Conservation (phyloP, 2,888 invertebrate genomes). For the Urechis unicinctus region DNA sequence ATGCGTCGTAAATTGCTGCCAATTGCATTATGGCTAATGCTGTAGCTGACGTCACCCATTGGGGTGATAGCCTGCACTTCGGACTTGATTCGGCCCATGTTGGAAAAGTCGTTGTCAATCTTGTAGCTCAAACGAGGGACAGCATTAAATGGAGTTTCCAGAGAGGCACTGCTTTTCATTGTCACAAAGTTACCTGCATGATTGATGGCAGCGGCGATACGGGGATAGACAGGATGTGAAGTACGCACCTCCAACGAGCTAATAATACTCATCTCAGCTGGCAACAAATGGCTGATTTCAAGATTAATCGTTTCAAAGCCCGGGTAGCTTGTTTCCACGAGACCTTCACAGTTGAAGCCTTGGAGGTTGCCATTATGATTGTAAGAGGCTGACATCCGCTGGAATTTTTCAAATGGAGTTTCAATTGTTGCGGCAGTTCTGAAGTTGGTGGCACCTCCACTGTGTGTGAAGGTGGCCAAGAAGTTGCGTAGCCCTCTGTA, state of each 20-base stretch:
- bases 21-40: not conserved
- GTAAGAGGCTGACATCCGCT: constrained; percentile 20
- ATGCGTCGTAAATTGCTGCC: not conserved
- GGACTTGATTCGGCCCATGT: not conserved
- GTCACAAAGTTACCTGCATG: constrained; percentile 23
- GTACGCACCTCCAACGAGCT: constrained; percentile 11
- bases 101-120: constrained; percentile 1
- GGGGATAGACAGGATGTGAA: constrained; percentile 25
- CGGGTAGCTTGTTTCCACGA: not conserved
- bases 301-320: not conserved
- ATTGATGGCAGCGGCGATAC: constrained; percentile 20
- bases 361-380: constrained; percentile 14
- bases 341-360: not conserved
- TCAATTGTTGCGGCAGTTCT: constrained; percentile 1
- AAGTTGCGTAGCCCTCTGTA: not conserved
- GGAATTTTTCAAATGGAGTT: constrained; percentile 26
- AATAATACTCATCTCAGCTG: not conserved
- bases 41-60: not conserved
- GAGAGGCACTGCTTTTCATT: constrained; percentile 24
- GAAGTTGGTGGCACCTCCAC: not conserved
- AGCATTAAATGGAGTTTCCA: constrained; percentile 10
- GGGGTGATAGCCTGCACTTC: not conserved
- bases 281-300: not conserved
- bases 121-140: constrained; percentile 2
- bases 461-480: not conserved